phyloP scores from a whole-genome alignment of 2,797 vertebrate genomes.

The Sitta carolinensis region DNA sequence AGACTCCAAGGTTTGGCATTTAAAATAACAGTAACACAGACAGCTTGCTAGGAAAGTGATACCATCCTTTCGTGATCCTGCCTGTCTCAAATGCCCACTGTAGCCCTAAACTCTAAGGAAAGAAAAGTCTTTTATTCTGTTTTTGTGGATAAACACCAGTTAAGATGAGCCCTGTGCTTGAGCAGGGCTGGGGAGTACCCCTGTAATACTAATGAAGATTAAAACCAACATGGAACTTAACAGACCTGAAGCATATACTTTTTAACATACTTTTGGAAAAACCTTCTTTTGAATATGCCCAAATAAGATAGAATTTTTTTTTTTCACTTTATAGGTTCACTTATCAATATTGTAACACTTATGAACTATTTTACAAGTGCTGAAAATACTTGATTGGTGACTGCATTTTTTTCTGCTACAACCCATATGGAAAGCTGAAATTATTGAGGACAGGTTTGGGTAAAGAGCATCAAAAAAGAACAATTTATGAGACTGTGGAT shows the following conservation, averaged over 20 bases:
- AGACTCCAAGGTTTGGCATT: not conserved
- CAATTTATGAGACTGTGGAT: not conserved
- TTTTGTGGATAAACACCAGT: not conserved
- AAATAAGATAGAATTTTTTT: not conserved
- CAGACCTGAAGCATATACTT: not conserved
- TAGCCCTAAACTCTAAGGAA: not conserved
- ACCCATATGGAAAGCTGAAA: not conserved
- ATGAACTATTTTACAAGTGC: not conserved
- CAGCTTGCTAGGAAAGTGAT: not conserved
- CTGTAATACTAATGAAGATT: not conserved
- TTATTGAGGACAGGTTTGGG: not conserved
- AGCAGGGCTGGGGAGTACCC: accelerated
- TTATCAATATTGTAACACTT: not conserved
- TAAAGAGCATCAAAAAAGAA: not conserved
- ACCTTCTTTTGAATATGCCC: not conserved
- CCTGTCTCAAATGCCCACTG: not conserved
- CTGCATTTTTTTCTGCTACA: not conserved
- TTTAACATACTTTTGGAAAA: not conserved
- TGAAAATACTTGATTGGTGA: not conserved
- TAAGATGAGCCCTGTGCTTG: not conserved
- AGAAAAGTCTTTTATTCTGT: not conserved
- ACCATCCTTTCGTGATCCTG: not conserved
- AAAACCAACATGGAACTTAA: not conserved
- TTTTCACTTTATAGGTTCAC: not conserved
- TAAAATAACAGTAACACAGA: not conserved